A percentile compares a stretch with the other conserved stretches of the same genome.
phyloP scores from a whole-genome alignment of 2,113 vertebrate genomes.

The Cromileptes altivelis region DNA sequence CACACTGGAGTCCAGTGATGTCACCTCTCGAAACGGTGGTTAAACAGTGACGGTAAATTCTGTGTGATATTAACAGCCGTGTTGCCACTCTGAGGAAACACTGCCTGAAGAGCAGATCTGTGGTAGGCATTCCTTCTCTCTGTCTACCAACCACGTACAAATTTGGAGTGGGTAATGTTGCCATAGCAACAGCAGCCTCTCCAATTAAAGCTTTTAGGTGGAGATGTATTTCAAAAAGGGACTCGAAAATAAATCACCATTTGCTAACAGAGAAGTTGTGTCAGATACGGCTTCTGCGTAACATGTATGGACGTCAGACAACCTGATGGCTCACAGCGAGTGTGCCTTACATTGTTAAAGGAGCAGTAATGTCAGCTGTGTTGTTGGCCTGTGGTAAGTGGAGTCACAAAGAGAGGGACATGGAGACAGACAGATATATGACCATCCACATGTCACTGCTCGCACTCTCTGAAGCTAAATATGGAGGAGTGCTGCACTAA shows the following conservation, averaged over 20 bases:
- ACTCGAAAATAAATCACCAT: neutral
- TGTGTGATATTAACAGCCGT: neutral
- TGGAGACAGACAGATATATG: neutral
- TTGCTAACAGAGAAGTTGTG: neutral
- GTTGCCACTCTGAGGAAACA: neutral
- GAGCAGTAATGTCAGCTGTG: neutral
- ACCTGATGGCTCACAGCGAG: neutral
- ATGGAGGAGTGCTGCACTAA: slow-evolving; percentile 63
- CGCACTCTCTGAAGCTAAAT: slow-evolving; percentile 57
- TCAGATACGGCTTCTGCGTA: neutral
- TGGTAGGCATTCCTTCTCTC: neutral
- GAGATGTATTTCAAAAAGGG: slow-evolving; percentile 19
- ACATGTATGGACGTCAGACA: neutral
- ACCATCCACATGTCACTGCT: neutral
- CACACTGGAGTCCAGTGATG: neutral
- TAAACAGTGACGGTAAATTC: neutral
- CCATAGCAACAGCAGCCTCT: slow-evolving; percentile 60
- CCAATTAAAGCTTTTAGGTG: slow-evolving; percentile 35
- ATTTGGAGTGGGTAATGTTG: slow-evolving; percentile 51
- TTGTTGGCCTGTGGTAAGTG: neutral
- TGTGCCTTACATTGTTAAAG: too few relatives aligned
- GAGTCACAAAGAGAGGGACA: slow-evolving; percentile 6
- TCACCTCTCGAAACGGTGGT: neutral
- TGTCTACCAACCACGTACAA: slow-evolving; percentile 6
- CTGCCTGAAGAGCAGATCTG: neutral